A percentile compares a stretch with the other conserved stretches of the same genome.
Conservation (phyloP, 1,140 invertebrate species). For the Pogonus chalceus region DNA sequence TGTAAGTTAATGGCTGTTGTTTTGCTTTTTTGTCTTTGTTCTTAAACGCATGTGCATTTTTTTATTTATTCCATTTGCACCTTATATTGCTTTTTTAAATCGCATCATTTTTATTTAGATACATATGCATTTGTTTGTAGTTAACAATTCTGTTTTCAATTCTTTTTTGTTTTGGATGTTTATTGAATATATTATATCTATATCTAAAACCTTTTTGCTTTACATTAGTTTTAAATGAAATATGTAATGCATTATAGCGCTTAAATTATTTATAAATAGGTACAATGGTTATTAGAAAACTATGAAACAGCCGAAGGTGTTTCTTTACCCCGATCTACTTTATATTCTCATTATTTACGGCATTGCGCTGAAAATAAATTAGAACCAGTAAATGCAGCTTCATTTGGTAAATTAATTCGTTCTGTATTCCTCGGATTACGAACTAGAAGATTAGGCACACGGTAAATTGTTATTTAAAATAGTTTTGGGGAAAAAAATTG, state of each 20-base stretch:
- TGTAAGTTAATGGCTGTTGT: slow-evolving; percentile 53
- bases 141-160: too few species aligned
- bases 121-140: too few species aligned
- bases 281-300: slow-evolving; percentile 95
- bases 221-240: too few species aligned
- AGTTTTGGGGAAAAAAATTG: not conserved
- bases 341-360: slow-evolving; percentile 93
- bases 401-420: slow-evolving; percentile 96
- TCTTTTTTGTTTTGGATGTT: too few species aligned
- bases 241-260: too few species aligned
- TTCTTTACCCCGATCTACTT: slow-evolving; percentile 84
- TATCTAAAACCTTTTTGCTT: too few species aligned
- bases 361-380: slow-evolving; percentile 91
- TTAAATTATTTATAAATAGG: too few species aligned
- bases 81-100: too few species aligned
- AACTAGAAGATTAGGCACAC: slow-evolving; percentile 87
- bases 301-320: slow-evolving; percentile 98
- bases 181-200: too few species aligned
- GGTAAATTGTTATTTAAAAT: slow-evolving; percentile 39
- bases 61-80: too few species aligned
- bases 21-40: slow-evolving; percentile 32
- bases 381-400: slow-evolving; percentile 97
- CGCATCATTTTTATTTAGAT: too few species aligned
- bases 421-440: slow-evolving; percentile 93
- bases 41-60: slow-evolving; percentile 17